Base-by-base conservation (phyloP, 2,888 invertebrate genomes). In the Dione juno region DNA sequence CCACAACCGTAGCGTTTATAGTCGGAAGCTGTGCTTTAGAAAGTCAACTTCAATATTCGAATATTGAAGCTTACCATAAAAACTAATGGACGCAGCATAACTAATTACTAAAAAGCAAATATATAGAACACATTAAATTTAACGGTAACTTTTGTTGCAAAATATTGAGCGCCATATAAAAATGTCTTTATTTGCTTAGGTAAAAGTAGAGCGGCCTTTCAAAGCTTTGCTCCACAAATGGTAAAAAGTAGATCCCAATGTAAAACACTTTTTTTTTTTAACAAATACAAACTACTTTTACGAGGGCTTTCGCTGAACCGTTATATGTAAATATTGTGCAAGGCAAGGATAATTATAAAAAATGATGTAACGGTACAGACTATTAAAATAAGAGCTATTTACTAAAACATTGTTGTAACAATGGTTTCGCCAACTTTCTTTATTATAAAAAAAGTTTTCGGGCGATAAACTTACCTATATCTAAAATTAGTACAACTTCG, bases 221-320 rank as follows among this genome's bases (percentile, higher is more conserved):
- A 82, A 82, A 77, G 78, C 78, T 82, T 83, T 86, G 88, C 86
- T 79, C 87, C 79, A 84, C 74, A 82, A 88, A 88, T 82, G 81
- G 85, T 92, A 92, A 92, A 92, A 92, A 92, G 87, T 90, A 83
- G 89, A 89, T 66, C 89, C 85, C 79, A 86, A 88, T 83, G 78
- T 87, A 81, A 86, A 83, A 79, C 82, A 72, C 69, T 77, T 77
- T 77, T 77, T 77, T 74, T 78, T 77, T 77, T 77, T 74, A 78
- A 74, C 69, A 74, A 73, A 80, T 72, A 59, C 52, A 45, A 77
- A 76, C 10, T 35, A 63, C 50, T 48, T 57, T 63, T 63, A 63
- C 64, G 16, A 45, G 61, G 81, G 82, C 82, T 85, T 85, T 85
- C 84, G 75, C 81, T 45, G 76, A 70, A 84, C 84, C 77, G 84